Percentiles rank a stretch among this genome's conserved stretches.
Evolutionary conservation across 2,888 invertebrate species (phyloP).

Genomic region (Tenthredo mesomela): DNA sequence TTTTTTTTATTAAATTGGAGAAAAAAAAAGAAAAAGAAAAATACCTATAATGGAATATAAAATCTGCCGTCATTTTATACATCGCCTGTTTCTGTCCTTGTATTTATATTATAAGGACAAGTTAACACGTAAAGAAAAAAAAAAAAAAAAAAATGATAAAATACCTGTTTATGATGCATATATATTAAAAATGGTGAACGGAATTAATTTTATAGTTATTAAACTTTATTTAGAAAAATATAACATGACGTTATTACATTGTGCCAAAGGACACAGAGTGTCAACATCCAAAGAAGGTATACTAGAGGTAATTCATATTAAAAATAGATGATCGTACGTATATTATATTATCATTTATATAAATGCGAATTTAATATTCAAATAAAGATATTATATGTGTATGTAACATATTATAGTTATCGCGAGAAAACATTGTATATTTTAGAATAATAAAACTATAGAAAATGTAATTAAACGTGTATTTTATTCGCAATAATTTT

Average conservation of each 20-base stretch:
- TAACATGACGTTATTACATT: constrained; percentile 57
- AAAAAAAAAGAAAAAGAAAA: not conserved
- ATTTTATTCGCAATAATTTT: not conserved
- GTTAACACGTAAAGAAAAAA: constrained; percentile 42
- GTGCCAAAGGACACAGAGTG: constrained; percentile 67
- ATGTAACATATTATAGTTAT: constrained; percentile 29
- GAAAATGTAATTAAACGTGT: constrained; percentile 18
- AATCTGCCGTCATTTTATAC: constrained; percentile 35
- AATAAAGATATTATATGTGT: constrained; percentile 7
- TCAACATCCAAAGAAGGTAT: constrained; percentile 67
- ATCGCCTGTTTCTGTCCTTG: constrained; percentile 48
- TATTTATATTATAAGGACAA: constrained; percentile 35
- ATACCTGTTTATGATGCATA: not conserved
- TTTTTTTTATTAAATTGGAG: not conserved
- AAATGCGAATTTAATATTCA: constrained; percentile 16
- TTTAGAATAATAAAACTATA: constrained; percentile 53
- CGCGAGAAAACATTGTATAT: constrained; percentile 43
- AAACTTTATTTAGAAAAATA: constrained; percentile 50
- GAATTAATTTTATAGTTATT: constrained; percentile 44
- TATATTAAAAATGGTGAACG: constrained; percentile 45
- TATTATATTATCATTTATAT: constrained; percentile 32
- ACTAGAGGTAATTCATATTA: constrained; percentile 54
- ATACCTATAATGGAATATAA: not conserved
- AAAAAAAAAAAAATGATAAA: not conserved
- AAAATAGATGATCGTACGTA: constrained; percentile 58